Base-by-base conservation (phyloP, 2,797 vertebrate genomes). In the Dendrocincla fuliginosa region DNA sequence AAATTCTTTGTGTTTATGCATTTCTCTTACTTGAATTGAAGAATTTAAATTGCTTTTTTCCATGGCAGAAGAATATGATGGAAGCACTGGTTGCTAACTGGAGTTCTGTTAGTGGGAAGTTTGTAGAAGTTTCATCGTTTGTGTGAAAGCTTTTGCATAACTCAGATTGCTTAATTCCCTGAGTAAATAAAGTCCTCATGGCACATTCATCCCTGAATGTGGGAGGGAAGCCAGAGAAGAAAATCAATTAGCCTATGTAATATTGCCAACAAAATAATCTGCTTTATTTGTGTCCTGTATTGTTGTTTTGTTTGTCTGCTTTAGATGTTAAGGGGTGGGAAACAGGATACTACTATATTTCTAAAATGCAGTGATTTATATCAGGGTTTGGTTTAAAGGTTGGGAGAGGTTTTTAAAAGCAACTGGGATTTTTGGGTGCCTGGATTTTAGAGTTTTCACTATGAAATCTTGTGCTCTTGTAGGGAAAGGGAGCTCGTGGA, bases 151-250 rank as follows among this genome's bases (percentile, higher is more conserved):
- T 89, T 88, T 91, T 7, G 0, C 35, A 3, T 82, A 93, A 60
- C 20, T 76, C 22, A 20, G 50, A 63, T 96, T 96, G 93, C 95
- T 96, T 95, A 95, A 97, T 96, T 96, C 76, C 52, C 92, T 17
- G 53, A 94, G 95, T 84, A 95, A 96, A 97, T 94, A 60, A 71
- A 95, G 79, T 87, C 67, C 69, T 82, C 44, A 22, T 81, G 87
- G 81, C 33, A 84, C 56, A 75, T 93, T 90, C 92, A 93, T 55
- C 89, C 70, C 82, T 56, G 32, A 92, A 41, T 71, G 75, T 77
- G 52, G 33, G 87, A 76, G 33, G 27, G 16, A 82, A 85, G 32
- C 5, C 3, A 44, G 71, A 73, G 60, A 68, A 65, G 28, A 95
- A 77, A 87, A 89, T 89, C 50, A 63, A 20, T 74, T 86, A 82